Evolutionary conservation across 1,140 invertebrate genomes (phyloP).

Genomic region (Leptinotarsa defecta): DNA sequence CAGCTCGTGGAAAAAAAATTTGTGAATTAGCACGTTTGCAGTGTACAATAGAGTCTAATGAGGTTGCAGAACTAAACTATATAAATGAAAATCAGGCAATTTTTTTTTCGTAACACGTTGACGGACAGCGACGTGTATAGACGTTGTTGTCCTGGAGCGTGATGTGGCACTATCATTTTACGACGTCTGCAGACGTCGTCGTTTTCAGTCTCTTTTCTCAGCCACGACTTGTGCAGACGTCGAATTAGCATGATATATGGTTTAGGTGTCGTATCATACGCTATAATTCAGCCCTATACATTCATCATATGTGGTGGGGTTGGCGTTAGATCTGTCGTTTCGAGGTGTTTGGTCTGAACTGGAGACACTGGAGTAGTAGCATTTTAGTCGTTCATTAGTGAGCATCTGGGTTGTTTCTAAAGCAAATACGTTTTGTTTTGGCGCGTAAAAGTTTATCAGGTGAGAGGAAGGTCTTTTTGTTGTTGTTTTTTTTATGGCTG

Average conservation of each 20-base stretch:
- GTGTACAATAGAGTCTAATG: no score
- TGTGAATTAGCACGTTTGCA: no score
- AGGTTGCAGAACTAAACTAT: no score
- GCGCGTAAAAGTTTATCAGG: constrained; percentile 2
- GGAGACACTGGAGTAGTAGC: background rate
- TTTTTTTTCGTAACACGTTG: background rate
- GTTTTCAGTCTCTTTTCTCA: background rate
- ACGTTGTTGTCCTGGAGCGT: constrained; percentile 1
- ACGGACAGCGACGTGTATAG: background rate
- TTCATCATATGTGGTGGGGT: background rate
- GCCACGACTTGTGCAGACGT: constrained; percentile 5
- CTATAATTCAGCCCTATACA: constrained; percentile 4
- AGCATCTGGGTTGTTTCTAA: background rate
- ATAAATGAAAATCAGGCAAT: no score
- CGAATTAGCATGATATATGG: background rate
- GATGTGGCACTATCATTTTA: constrained; percentile 1
- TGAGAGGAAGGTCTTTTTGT: background rate
- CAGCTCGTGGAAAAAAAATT: no score
- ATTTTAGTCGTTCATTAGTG: background rate
- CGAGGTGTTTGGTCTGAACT: constrained; percentile 1
- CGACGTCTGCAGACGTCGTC: background rate
- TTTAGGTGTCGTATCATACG: constrained; percentile 1
- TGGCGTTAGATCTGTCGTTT: background rate
- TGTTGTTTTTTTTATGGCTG: background rate
- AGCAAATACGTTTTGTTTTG: background rate